Conservation (phyloP, 2,113 vertebrate genomes). For the Gnathonemus echidnorhynchus region DNA sequence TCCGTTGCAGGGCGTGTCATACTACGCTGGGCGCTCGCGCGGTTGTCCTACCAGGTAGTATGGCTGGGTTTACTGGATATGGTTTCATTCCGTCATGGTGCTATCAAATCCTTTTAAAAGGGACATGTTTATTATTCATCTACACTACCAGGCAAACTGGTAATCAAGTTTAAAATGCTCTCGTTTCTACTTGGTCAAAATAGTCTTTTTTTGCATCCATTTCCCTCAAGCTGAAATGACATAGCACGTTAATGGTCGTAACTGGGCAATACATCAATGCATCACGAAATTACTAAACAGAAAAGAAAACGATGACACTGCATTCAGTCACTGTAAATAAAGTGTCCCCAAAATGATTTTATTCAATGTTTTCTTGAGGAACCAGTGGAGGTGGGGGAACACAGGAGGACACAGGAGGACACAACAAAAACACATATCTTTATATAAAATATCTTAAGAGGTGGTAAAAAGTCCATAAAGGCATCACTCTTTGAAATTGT, state of each 20-base stretch:
- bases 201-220: neutral
- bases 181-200: neutral
- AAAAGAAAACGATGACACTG: neutral
- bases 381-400: neutral
- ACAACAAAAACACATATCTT: neutral
- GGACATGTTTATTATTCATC: neutral
- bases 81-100: neutral
- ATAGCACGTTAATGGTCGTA: neutral
- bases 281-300: neutral
- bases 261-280: neutral
- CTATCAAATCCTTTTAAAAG: neutral
- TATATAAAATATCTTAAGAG: neutral
- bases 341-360: neutral
- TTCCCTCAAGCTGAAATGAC: neutral
- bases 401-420: neutral
- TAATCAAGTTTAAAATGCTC: slow-evolving; percentile 4
- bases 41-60: neutral
- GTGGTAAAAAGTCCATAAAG: neutral
- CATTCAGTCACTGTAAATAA: neutral
- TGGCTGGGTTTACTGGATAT: neutral
- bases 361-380: slow-evolving; percentile 9
- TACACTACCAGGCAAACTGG: neutral
- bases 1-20: neutral
- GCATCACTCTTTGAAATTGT: neutral
- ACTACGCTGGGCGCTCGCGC: neutral